phyloP scores from a whole-genome alignment of 2,888 invertebrate genomes.

The Oxyscelio sp. region DNA sequence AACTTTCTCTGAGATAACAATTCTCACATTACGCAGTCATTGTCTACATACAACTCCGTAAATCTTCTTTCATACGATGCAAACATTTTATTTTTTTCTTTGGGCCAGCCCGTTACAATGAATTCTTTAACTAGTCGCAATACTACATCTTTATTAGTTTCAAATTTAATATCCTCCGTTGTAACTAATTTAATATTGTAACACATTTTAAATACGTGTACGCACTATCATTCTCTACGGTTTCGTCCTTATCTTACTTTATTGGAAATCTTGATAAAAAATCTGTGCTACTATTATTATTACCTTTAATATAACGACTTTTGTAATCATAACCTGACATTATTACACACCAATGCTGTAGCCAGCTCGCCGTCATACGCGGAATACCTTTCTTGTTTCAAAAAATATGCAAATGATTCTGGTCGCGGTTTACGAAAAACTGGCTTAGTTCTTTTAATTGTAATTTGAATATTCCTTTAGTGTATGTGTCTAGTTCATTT shows the following conservation, averaged over 20 bases:
- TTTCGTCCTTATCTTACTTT: too few relatives aligned
- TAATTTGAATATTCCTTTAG: constrained; percentile 50
- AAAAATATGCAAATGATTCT: constrained; percentile 39
- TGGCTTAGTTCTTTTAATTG: constrained; percentile 42
- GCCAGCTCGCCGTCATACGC: too few relatives aligned
- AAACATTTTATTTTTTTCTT: background rate
- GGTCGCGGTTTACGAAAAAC: constrained; percentile 61
- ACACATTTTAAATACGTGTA: constrained; percentile 6
- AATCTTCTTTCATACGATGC: background rate
- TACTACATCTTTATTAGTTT: background rate
- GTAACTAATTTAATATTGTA: background rate
- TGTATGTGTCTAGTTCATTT: constrained; percentile 43
- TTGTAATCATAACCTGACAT: constrained; percentile 14
- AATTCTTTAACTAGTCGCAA: background rate
- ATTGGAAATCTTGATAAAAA: background rate
- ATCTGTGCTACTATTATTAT: background rate
- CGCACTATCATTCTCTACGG: background rate
- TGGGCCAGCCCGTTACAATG: constrained; percentile 14
- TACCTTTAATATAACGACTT: background rate
- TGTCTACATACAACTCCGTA: background rate
- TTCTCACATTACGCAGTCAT: constrained; percentile 11
- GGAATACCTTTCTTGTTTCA: constrained; percentile 7
- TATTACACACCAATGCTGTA: constrained; percentile 9
- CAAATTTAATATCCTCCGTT: background rate
- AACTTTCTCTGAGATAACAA: constrained; percentile 29